phyloP scores from a whole-genome alignment of 92 coral and sea anemone species.

The Muricea muricata region DNA sequence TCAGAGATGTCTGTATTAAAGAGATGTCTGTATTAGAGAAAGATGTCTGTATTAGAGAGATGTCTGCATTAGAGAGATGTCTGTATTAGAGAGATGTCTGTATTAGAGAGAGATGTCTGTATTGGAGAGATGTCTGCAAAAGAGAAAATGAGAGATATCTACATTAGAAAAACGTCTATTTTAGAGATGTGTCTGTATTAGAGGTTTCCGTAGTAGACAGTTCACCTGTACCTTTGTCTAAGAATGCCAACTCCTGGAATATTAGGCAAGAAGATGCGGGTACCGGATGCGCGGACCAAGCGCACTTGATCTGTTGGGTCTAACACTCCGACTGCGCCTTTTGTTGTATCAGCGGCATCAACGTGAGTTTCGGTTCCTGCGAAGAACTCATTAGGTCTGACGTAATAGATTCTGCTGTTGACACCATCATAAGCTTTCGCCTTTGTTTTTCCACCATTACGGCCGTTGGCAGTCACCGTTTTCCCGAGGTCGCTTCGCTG shows the following conservation, averaged over 20 bases:
- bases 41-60: too few relatives aligned
- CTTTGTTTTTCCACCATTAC: constrained; percentile 50
- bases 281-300: constrained; percentile 29
- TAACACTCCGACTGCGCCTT: constrained; percentile 52
- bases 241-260: constrained; percentile 56
- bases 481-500: background rate
- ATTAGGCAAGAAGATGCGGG: constrained; percentile 56
- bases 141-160: too few relatives aligned
- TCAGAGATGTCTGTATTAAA: too few relatives aligned
- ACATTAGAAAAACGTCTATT: too few relatives aligned
- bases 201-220: too few relatives aligned
- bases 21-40: too few relatives aligned
- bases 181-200: too few relatives aligned
- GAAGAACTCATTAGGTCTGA: constrained; percentile 49
- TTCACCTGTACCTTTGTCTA: background rate
- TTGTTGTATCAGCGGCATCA: constrained; percentile 56
- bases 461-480: constrained; percentile 50
- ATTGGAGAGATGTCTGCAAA: too few relatives aligned
- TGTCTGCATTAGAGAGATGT: too few relatives aligned
- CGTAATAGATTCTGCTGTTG: constrained; percentile 42
- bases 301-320: constrained; percentile 39
- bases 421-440: constrained; percentile 47
- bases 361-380: constrained; percentile 47
- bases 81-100: too few relatives aligned
- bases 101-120: too few relatives aligned